Evolutionary conservation across 2,888 invertebrate genomes (phyloP).

Genomic region (Ormyrus pomaceus): DNA sequence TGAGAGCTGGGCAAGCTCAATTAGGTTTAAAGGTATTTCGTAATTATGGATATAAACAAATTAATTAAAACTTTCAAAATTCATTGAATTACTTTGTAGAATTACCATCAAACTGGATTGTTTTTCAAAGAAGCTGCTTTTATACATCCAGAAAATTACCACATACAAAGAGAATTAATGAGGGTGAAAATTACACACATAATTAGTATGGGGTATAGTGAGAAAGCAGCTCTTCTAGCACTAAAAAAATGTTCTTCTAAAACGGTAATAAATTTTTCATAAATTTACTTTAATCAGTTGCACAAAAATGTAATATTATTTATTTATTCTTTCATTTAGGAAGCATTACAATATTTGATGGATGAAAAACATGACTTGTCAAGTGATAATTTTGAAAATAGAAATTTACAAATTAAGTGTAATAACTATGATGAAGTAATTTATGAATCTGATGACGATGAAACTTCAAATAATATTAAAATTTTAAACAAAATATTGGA

Average conservation of each 20-base stretch:
- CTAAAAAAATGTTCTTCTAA: conserved; percentile 50
- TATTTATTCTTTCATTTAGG: not conserved
- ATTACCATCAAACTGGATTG: conserved; percentile 58
- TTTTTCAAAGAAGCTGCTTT: conserved; percentile 58
- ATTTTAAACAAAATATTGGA: no score
- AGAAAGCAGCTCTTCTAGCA: conserved; percentile 56
- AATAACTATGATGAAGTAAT: no score
- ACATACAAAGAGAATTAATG: conserved; percentile 59
- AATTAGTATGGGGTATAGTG: conserved; percentile 59
- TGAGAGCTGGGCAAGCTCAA: conserved; percentile 53
- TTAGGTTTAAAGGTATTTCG: conserved; percentile 42
- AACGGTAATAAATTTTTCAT: conserved; percentile 47
- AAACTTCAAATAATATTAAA: no score
- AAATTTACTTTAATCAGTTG: no score
- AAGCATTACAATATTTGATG: not conserved
- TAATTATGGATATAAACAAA: not conserved
- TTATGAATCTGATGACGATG: no score
- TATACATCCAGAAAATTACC: conserved; percentile 56
- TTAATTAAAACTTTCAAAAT: not conserved
- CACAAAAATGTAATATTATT: not conserved
- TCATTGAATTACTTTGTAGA: conserved; percentile 53
- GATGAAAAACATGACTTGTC: no score
- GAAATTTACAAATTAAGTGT: no score
- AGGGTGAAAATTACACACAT: conserved; percentile 59
- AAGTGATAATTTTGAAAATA: no score